Evolutionary conservation across 2,797 vertebrate species (phyloP).

Genomic region (Ciconia nigra): DNA sequence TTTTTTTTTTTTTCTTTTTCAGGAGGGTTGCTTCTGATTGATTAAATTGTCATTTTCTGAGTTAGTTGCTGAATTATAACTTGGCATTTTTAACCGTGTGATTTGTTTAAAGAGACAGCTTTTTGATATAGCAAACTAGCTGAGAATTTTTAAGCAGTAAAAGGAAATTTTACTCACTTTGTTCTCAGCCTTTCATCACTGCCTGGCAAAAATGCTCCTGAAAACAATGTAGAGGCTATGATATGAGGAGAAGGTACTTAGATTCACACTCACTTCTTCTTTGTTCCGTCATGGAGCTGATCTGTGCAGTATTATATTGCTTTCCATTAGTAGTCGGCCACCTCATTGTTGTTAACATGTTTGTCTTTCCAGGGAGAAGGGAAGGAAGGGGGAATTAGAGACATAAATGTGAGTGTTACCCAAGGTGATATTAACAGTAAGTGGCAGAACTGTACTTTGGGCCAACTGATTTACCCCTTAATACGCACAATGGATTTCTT

Average conservation of each 20-base stretch:
- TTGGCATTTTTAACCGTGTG: constrained; percentile 47
- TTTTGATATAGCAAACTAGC: constrained; percentile 56
- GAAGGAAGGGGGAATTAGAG: neutral
- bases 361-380: neutral
- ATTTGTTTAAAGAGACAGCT: constrained; percentile 67
- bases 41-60: constrained; percentile 72
- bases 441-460: neutral
- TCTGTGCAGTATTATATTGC: neutral
- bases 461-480: neutral
- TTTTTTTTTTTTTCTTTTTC: neutral
- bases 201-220: constrained; percentile 28
- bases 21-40: constrained; percentile 62
- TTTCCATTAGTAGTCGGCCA: neutral
- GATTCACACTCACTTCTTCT: neutral
- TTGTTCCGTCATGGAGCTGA: neutral
- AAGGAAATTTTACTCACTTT: constrained; percentile 51
- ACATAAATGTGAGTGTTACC: neutral
- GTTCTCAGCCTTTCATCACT: constrained; percentile 51
- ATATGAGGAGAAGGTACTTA: constrained; percentile 11
- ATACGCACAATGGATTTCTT: neutral
- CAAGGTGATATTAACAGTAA: neutral
- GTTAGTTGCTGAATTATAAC: constrained; percentile 67
- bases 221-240: constrained; percentile 32
- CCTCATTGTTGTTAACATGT: neutral
- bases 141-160: constrained; percentile 55